Evolutionary conservation across 2,888 invertebrate species (phyloP), one percentile per base, ranked within the genome.

Genomic region (Cosmopolites sordidus): DNA sequence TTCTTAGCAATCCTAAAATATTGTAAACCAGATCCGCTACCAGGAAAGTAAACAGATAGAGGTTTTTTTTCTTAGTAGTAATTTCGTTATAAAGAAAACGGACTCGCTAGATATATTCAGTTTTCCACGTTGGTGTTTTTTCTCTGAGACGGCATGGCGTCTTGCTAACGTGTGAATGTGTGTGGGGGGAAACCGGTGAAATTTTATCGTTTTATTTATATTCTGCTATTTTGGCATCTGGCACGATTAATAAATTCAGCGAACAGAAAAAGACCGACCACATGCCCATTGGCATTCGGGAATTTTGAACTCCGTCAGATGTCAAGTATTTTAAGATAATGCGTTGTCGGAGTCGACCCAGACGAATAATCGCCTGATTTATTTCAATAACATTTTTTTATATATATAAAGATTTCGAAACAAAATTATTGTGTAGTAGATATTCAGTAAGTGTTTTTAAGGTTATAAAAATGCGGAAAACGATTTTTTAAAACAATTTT

Each of bases 101-200:
- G 5, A 5, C 33, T 4, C 8, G n/a, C 33, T 33, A 4, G 11
- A 33, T 33, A 33, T 12, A 12, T 33, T 11, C 5, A 22, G 8
- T 9, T 33, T 33, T 33, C 33, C 33, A 12, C 5, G 12, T 33
- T 33, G 12, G 33, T 8, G 14, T 8, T 45, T 40, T 51, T 45
- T 16, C 45, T 43, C 44, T 40, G 51, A 51, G 51, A 51, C 51
- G 17, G 51, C 51, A 45, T 45, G 51, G 51, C 51, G 51, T 51
- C 51, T 39, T 9, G 29, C 44, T 27, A 38, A 39, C 30, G 39
- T 22, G 45, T 41, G 49, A 27, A 22, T 38, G 37, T n/a, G n/a
- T n/a, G n/a, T 30, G 45, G 12, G 43, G 49, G 49, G 39, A 27
- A 47, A 27, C 39, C 47, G 39, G 22, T 48, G 43, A 45, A 51